Conservation (phyloP, 2,113 vertebrate genomes). For the Mellivora capensis region DNA sequence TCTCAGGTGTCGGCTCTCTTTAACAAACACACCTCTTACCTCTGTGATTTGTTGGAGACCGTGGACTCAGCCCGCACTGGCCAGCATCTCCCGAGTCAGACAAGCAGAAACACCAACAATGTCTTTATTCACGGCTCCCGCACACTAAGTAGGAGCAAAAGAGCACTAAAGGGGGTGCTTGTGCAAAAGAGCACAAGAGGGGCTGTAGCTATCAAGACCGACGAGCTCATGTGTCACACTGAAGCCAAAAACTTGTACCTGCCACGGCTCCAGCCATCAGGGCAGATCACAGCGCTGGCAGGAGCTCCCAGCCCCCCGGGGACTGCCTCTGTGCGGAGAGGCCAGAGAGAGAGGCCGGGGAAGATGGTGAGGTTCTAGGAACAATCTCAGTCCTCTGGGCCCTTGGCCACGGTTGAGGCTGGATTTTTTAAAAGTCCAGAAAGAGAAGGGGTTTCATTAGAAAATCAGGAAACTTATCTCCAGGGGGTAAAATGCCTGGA, state of each 20-base stretch:
- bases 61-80: not conserved
- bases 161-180: not conserved
- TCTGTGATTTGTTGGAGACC: not conserved
- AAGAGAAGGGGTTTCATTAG: not conserved
- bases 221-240: not conserved
- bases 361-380: not conserved
- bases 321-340: not conserved
- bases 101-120: not conserved
- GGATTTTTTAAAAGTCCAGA: not conserved
- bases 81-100: not conserved
- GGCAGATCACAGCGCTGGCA: not conserved
- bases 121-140: not conserved
- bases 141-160: not conserved
- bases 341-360: rapidly evolving
- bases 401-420: not conserved
- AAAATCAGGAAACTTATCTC: not conserved
- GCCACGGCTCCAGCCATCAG: not conserved
- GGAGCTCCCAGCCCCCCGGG: not conserved
- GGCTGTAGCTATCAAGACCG: not conserved
- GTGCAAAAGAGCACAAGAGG: too few species aligned
- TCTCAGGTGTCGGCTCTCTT: not conserved
- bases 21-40: not conserved
- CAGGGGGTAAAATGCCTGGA: not conserved
- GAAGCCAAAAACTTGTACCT: not conserved
- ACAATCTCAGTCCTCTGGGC: not conserved